Evolutionary conservation across 2,113 vertebrate genomes (phyloP), one percentile per base, ranked within the genome.

Genomic region (Sclerurus mexicanus): DNA sequence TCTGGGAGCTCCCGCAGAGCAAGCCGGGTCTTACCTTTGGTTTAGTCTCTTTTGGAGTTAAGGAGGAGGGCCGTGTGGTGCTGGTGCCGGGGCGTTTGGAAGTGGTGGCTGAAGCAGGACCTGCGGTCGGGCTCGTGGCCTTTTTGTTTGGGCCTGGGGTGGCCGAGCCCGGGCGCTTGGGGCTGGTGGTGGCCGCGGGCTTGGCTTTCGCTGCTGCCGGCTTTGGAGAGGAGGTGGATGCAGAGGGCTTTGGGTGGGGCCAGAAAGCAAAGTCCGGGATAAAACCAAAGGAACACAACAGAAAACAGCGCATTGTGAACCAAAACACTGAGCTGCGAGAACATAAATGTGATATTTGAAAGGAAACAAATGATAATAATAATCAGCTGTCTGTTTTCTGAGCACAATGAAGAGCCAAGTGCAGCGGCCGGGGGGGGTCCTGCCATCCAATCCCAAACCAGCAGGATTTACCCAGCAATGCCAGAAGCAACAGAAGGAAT

Each of bases 91-190:
- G 96, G 93, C 98, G 98, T 90, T 98, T 99, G 97, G 93, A 81
- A 79, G 97, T 90, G 74, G 94, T 83, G 95, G 97, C 95, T 14
- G 76, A 64, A 69, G 96, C 44, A 89, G 92, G 98, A 73, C 59
- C 96, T 60, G 98, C 95, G 55, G 96, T 97, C 24, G 98, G 97
- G 95, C 98, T 96, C 76, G 97, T 93, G 95, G 98, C 62, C 91
- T 99, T 99, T 99, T 98, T 99, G 98, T 97, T 98, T 80, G 95
- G 91, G 97, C 96, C 95, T 69, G 95, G 63, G 27, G 97, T 75
- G 95, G 98, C 89, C 69, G 98, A 94, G 93, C 95, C 63, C 19
- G 98, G 98, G 89, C 98, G 98, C 95, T 98, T 99, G 69, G 98
- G 96, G 92, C 97, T 95, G 69, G 93, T 66, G 83, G 94, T 89